Evolutionary conservation across 2,113 vertebrate genomes (phyloP).

Genomic region (Furnarius figulus): DNA sequence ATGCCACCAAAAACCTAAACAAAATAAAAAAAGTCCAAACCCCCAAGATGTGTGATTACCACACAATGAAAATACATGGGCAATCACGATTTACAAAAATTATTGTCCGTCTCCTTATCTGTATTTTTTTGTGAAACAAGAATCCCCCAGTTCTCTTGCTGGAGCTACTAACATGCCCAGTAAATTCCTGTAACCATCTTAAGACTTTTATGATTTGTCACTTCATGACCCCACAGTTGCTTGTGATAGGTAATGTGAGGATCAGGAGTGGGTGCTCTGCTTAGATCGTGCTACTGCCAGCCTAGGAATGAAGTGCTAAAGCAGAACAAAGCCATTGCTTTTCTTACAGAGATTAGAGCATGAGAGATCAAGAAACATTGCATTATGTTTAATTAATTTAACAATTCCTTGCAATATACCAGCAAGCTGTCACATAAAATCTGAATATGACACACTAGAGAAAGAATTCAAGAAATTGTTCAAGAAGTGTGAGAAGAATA

Average conservation of each 20-base stretch:
- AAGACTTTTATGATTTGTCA: neutral
- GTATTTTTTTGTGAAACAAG: neutral
- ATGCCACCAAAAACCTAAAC: fast-evolving
- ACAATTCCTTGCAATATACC: neutral
- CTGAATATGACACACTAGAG: neutral
- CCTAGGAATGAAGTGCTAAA: neutral
- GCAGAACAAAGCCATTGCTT: neutral
- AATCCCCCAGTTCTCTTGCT: neutral
- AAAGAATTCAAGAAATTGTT: neutral
- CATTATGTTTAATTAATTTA: constrained; percentile 15
- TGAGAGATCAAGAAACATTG: neutral
- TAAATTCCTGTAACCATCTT: neutral
- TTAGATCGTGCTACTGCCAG: neutral
- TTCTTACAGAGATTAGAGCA: neutral
- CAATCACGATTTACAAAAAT: neutral
- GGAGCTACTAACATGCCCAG: neutral
- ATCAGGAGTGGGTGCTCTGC: neutral
- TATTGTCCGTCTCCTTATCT: neutral
- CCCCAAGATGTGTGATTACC: neutral
- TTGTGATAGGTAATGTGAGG: neutral
- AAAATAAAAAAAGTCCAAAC: neutral
- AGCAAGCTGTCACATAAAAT: neutral
- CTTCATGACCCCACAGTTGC: neutral
- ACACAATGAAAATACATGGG: neutral
- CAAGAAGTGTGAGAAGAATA: neutral